Conservation (phyloP, 2,113 vertebrate genomes). For the Sorex araneus region DNA sequence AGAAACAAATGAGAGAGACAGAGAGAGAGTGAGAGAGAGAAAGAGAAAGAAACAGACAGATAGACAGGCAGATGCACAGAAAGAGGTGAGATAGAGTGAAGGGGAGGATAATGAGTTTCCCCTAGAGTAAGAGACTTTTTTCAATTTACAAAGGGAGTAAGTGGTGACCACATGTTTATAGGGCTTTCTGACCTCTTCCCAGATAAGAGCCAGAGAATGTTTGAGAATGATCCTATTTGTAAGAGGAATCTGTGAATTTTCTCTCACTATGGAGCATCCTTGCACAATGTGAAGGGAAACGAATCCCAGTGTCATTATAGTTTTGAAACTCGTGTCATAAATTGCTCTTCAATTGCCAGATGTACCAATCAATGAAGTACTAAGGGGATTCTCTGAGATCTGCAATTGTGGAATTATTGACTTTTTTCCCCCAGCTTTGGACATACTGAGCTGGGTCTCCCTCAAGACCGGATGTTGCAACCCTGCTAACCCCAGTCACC, state of each 20-base stretch:
- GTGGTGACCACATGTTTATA: background rate
- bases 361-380: background rate
- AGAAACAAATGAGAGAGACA: background rate
- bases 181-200: background rate
- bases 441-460: background rate
- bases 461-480: background rate
- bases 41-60: too few species aligned
- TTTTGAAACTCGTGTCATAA: constrained; percentile 49
- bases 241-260: background rate
- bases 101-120: background rate
- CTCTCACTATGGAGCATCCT: background rate
- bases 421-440: background rate
- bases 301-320: background rate
- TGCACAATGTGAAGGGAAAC: constrained; percentile 30
- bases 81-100: background rate
- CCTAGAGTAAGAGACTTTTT: background rate
- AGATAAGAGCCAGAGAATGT: background rate
- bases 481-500: background rate
- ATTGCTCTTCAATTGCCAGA: constrained; percentile 45
- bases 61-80: too few species aligned
- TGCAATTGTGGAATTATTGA: background rate
- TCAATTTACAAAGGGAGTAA: background rate
- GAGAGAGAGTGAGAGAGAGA: background rate
- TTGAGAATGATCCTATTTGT: background rate
- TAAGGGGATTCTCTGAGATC: constrained; percentile 10